Evolutionary conservation across 2,797 vertebrate species (phyloP).

Genomic region (Enteromius unitaeniatus): DNA sequence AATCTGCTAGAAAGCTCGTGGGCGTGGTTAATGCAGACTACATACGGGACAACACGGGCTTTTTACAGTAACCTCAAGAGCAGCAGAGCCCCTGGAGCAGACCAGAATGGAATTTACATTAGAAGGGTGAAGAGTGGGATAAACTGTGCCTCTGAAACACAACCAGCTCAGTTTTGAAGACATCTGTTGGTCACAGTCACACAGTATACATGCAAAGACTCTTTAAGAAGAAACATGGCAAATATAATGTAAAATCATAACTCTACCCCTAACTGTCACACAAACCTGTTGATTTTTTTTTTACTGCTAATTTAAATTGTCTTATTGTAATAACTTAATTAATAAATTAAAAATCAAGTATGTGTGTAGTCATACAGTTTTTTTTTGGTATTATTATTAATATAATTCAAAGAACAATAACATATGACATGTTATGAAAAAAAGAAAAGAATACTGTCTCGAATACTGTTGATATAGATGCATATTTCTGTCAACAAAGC

Average conservation of each 20-base stretch:
- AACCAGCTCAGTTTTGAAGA: neutral
- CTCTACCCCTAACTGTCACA: neutral
- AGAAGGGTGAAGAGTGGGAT: neutral
- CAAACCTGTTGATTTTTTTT: neutral
- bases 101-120: neutral
- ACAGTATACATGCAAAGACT: neutral
- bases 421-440: too few species aligned
- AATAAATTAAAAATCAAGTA: too few species aligned
- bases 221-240: neutral
- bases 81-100: neutral
- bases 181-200: neutral
- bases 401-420: too few species aligned
- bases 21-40: constrained; percentile 21
- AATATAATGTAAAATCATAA: neutral
- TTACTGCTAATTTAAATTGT: neutral
- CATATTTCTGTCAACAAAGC: too few species aligned
- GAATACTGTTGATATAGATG: too few species aligned
- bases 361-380: neutral
- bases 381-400: too few species aligned
- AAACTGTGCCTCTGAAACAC: neutral
- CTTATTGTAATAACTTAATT: too few species aligned
- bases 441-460: too few species aligned
- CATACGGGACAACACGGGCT: neutral
- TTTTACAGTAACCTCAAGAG: neutral
- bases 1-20: constrained; percentile 49